Base-by-base conservation (phyloP, 2,888 invertebrate species). In the Diarsia dahlii region DNA sequence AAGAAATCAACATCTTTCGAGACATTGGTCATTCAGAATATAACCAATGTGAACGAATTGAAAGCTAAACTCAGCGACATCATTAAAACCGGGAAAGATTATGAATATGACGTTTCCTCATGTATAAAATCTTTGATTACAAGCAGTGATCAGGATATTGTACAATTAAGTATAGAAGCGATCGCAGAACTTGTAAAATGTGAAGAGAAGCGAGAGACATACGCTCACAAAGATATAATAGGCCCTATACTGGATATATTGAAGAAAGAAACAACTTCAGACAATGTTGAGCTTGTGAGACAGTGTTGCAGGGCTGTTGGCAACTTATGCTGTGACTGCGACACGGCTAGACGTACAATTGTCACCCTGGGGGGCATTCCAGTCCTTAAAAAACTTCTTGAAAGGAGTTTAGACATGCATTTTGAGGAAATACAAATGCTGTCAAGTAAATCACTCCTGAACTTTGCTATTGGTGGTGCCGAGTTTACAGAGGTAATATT, bases 321-420 rank as follows among this genome's bases (percentile, higher is more conserved):
- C 56, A 99, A 99, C 93, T 97, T 99, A 90, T 99, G 98, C 92
- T 99, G 98, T 92, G 98, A 99, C 91, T 98, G 99, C 95, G 98
- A 98, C 95, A 96, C 97, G 88, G 97, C 97, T 28, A 96, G 97
- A 82, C 96, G 96, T 78, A 92, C 97, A 71, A 96, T 98, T 56
- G 88, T 94, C 2, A 91, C 93, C 20, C 87, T 85, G 65, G 93
- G 97, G 75, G 98, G 97, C 2, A 94, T 97, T 78, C 90, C 92
- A 67, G 92, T 93, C 63, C 90, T 97, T 12, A 89, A 95, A 75
- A 93, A 93, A 28, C 84, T 97, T 50, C 89, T 97, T 10, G 88
- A 92, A 77, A 90, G 88, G 39, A 90, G 94, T 75, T 83, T 94
- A 56, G 90, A 94, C 58, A 90, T 91, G 81, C 84, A 91, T 77